These are phyloP conservation scores for Tarsius wallacei DNA, from an alignment of 2,797 vertebrate genomes.

Conservation along the genomic window DNA sequence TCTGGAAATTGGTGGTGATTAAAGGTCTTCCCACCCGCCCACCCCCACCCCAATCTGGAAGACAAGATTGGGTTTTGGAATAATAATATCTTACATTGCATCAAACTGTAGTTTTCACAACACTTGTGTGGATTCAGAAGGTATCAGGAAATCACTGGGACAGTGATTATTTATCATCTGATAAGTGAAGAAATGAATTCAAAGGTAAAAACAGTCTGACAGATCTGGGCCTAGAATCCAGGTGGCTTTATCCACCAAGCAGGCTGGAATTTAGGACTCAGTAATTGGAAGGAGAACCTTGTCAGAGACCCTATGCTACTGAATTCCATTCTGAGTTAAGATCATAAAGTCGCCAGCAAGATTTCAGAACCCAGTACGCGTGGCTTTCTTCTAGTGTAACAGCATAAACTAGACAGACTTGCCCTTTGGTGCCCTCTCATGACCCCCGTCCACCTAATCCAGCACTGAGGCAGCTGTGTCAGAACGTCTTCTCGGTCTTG, in stretches of 20 bases:
- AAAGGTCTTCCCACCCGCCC: no score
- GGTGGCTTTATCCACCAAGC: neutral
- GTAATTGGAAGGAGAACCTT: neutral
- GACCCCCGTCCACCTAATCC: neutral
- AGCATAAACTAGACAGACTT: neutral
- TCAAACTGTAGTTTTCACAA: neutral
- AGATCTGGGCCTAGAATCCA: neutral
- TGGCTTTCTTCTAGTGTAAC: neutral
- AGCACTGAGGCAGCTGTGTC: neutral
- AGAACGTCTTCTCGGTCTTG: neutral
- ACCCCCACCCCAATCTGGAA: neutral
- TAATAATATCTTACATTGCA: accelerated
- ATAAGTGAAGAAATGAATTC: neutral
- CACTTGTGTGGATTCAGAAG: neutral
- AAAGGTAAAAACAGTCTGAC: neutral
- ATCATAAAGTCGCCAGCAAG: accelerated
- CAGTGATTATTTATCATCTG: neutral
- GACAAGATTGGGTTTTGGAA: neutral
- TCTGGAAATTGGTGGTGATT: neutral
- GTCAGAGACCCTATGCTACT: neutral
- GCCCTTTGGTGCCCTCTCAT: neutral
- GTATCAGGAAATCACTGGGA: neutral
- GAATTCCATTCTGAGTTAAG: neutral
- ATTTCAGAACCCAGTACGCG: neutral
- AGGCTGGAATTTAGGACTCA: neutral